Evolutionary conservation across 2,797 vertebrate species (phyloP), one percentile per base, ranked within the genome.

Genomic region (Chlorospingus semifuscus): DNA sequence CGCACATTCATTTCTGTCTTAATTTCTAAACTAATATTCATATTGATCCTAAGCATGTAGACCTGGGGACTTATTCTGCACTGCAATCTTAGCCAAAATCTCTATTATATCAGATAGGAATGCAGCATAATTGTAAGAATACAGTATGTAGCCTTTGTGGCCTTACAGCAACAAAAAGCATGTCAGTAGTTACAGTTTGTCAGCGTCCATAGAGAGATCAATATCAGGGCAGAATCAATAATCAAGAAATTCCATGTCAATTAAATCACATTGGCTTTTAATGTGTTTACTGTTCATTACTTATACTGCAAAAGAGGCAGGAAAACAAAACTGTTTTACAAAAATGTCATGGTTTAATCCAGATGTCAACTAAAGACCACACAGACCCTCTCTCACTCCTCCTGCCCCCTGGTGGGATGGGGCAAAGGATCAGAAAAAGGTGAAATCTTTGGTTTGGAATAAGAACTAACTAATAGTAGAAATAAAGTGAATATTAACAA

Each of bases 331-430:
- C 13, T 29, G 14, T 13, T 78, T 52, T 78, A 63, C 21, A 64
- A 64, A 76, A 57, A 64, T 32, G 2, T 41, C 21, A 14, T 34
- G n/a, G 21, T 46, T 83, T 70, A 64, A 50, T 18, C 17, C 29
- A 52, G 9, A 21, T 0, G 2, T 52, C n/a, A 46, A 4, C 17
- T 27, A 32, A 64, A 21, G 59, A 64, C 8, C 29, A 52, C 21
- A 19, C 2, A 27, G 12, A 20, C 22, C 8, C 29, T 52, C 0
- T 0, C 10, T 50, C 29, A 14, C 12, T 39, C 26, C 13, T 57
- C n/a, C 8, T 50, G 15, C 8, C 6, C 15, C 15, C 8, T 32
- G 11, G 26, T 52, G 44, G 8, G 30, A 39, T 20, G 5, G 18
- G 12, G 12, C 2, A 2, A 34, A 46, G 34, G 34, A 46, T 15